A percentile compares a stretch with the other conserved stretches of the same genome.
Evolutionary conservation across 2,888 invertebrate genomes (phyloP).

Genomic region (Leptopterna dolabrata): DNA sequence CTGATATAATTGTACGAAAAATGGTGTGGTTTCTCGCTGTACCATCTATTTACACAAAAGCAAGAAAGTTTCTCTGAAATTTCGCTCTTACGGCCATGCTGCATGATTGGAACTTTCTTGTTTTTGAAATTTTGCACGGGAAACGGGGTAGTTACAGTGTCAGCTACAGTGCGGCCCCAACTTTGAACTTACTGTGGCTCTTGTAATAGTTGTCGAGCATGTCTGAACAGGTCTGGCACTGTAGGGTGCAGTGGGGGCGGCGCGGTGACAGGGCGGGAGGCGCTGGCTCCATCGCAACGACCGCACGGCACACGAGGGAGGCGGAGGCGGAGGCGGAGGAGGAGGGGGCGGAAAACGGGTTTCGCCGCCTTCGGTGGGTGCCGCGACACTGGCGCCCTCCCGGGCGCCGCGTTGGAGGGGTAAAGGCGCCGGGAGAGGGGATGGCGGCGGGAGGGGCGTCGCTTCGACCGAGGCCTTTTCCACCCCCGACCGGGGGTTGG

Average conservation of each 20-base stretch:
- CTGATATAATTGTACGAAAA: too few species aligned
- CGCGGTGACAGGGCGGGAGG: constrained; percentile 58
- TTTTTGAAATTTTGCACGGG: too few species aligned
- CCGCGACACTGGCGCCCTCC: background rate
- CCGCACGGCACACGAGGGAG: background rate
- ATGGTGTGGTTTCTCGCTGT: too few species aligned
- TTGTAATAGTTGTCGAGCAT: constrained; percentile 78
- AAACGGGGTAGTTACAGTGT: too few species aligned
- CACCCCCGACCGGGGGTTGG: background rate
- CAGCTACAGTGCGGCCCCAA: too few species aligned
- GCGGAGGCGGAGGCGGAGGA: background rate
- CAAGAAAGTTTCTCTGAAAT: too few species aligned
- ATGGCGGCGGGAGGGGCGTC: background rate
- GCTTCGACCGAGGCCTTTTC: background rate
- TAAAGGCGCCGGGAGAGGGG: background rate
- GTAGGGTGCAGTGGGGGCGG: constrained; percentile 72
- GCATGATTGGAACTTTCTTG: too few species aligned
- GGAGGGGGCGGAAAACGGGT: background rate
- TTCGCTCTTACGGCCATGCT: too few species aligned
- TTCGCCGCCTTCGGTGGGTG: background rate
- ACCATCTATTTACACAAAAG: too few species aligned
- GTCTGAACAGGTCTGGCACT: constrained; percentile 78
- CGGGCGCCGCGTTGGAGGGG: background rate
- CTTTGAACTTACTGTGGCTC: constrained; percentile 65
- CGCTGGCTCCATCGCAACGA: constrained; percentile 38